A percentile compares a stretch with the other conserved stretches of the same genome.
Evolutionary conservation across 2,797 vertebrate genomes (phyloP).

Genomic region (Centroberyx gerrardi): DNA sequence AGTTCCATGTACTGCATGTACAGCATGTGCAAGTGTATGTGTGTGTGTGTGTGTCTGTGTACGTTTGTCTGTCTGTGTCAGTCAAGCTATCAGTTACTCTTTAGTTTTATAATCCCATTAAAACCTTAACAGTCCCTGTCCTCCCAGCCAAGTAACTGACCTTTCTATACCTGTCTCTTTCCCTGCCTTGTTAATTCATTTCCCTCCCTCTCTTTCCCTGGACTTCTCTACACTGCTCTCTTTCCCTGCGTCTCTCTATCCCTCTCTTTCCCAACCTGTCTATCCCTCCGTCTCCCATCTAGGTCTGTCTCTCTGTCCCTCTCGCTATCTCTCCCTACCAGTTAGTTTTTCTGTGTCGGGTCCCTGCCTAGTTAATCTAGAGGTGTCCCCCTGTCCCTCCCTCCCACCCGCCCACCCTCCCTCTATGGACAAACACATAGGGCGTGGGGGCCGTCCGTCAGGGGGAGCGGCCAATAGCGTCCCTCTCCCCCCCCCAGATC

Average conservation of each 20-base stretch:
- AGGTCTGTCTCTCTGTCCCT: conserved; percentile 57
- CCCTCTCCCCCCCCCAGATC: conserved; percentile 92
- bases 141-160: conserved; percentile 63
- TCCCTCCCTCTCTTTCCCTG: conserved; percentile 58
- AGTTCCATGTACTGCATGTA: conserved; percentile 77
- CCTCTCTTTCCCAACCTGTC: conserved; percentile 51
- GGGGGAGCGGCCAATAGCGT: conserved; percentile 86
- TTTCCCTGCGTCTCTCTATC: conserved; percentile 39
- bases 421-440: conserved; percentile 89
- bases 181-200: conserved; percentile 64
- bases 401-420: conserved; percentile 86
- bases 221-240: conserved; percentile 51
- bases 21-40: conserved; percentile 68
- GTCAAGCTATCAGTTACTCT: conserved; percentile 71
- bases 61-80: conserved; percentile 62
- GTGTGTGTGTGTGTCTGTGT: conserved; percentile 58
- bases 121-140: conserved; percentile 73
- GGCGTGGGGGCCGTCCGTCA: conserved; percentile 89
- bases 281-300: conserved; percentile 53
- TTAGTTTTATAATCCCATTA: conserved; percentile 68
- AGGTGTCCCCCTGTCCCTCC: conserved; percentile 86
- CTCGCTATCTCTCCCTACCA: conserved; percentile 78
- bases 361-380: conserved; percentile 89
- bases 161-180: conserved; percentile 59
- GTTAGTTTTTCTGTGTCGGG: conserved; percentile 84